A percentile compares a stretch with the other conserved stretches of the same genome.
phyloP scores from a whole-genome alignment of 1,140 invertebrate species.

The Araneus ventricosus region DNA sequence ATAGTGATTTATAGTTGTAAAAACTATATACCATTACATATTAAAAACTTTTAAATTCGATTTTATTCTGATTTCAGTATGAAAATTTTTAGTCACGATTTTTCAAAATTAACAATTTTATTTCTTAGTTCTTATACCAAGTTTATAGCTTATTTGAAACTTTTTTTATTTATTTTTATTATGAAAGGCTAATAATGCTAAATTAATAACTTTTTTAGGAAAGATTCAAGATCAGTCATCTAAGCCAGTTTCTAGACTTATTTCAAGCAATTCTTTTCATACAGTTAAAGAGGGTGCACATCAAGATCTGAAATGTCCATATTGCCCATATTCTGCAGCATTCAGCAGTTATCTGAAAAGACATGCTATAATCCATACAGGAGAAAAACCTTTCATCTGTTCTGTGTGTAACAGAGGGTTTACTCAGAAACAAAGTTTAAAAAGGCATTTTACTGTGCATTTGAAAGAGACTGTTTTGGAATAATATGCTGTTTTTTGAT shows the following conservation, averaged over 20 bases:
- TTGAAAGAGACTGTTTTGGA: neutral
- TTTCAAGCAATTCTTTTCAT: neutral
- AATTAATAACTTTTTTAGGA: neutral
- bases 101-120: too few relatives aligned
- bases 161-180: neutral
- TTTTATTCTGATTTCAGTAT: too few relatives aligned
- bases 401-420: neutral
- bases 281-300: neutral
- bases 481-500: neutral
- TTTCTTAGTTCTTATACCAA: too few relatives aligned
- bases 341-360: neutral
- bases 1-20: too few relatives aligned
- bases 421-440: neutral
- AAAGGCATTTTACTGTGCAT: conserved; percentile 24
- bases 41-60: too few relatives aligned
- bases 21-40: too few relatives aligned
- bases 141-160: too few relatives aligned
- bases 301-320: neutral
- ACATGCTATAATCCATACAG: conserved; percentile 8
- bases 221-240: neutral
- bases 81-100: too few relatives aligned
- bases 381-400: neutral
- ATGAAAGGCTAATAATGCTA: too few relatives aligned
- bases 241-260: neutral
- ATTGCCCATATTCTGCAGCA: neutral